Percentiles rank a stretch among this genome's conserved stretches.
Conservation (phyloP, 1,140 invertebrate genomes). For the Sminthurinus signatus region DNA sequence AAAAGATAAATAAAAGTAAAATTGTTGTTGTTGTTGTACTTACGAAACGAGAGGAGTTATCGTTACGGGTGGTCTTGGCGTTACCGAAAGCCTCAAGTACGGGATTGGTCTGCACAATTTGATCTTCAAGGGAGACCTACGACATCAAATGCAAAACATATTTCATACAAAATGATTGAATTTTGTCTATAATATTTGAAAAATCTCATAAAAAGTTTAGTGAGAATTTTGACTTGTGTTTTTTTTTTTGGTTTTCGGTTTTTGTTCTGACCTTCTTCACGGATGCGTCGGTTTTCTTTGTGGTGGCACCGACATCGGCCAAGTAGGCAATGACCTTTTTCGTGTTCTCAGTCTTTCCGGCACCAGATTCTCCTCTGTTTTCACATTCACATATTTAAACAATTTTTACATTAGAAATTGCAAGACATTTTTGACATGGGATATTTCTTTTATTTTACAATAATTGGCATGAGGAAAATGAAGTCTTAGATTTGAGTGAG, state of each 20-base stretch:
- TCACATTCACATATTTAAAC: constrained; percentile 46
- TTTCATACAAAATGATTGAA: neutral
- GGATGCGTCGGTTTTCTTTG: constrained; percentile 71
- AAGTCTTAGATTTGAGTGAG: neutral
- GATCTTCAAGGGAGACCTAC: constrained; percentile 85
- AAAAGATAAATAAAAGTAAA: constrained; percentile 9
- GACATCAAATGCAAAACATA: too few relatives aligned
- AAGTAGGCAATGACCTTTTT: constrained; percentile 99
- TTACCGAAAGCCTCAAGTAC: constrained; percentile 99
- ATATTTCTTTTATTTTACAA: neutral
- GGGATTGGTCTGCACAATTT: constrained; percentile 98
- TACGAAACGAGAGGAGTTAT: constrained; percentile 99
- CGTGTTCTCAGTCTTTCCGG: constrained; percentile 81
- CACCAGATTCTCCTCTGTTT: constrained; percentile 55
- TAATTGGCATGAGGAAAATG: too few relatives aligned
- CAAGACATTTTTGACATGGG: neutral
- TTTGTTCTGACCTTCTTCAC: too few relatives aligned
- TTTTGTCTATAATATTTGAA: neutral
- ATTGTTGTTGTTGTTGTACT: constrained; percentile 51
- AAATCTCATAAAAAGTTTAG: neutral
- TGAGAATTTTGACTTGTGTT: constrained; percentile 3
- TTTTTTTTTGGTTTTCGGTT: too few relatives aligned
- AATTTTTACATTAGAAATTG: constrained; percentile 45
- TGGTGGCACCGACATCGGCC: constrained; percentile 85
- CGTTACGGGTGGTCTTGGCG: constrained; percentile 99